These are phyloP conservation scores for Crenuchus spilurus DNA, from an alignment of 2,797 vertebrate genomes.

Conservation along the genomic window DNA sequence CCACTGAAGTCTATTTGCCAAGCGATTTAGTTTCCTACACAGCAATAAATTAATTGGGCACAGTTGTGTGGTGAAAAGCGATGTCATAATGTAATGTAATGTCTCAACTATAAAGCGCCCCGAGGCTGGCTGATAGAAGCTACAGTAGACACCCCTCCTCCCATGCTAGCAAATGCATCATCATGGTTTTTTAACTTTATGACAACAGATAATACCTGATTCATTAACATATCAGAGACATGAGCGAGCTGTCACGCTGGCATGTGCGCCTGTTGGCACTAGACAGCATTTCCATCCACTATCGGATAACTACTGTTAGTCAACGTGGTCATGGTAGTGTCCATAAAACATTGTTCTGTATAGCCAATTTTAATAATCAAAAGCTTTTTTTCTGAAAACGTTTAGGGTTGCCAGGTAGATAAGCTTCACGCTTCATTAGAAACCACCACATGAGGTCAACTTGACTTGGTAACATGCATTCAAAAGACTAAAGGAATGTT, in stretches of 20 bases:
- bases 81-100: slow-evolving; percentile 40
- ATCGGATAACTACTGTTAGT: background rate
- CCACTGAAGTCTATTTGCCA: slow-evolving; percentile 50
- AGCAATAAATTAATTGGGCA: slow-evolving; percentile 41
- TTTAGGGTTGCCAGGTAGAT: background rate
- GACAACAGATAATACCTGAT: slow-evolving; percentile 3
- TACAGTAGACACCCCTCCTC: background rate
- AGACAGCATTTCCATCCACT: background rate
- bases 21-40: slow-evolving; percentile 44
- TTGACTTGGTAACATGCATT: slow-evolving; percentile 35
- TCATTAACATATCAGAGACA: slow-evolving; percentile 9
- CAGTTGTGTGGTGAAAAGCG: slow-evolving; percentile 39
- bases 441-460: slow-evolving; percentile 7
- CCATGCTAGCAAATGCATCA: background rate
- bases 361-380: too few relatives aligned
- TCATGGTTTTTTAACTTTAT: slow-evolving; percentile 6
- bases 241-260: background rate
- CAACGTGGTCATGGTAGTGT: background rate
- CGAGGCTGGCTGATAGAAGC: slow-evolving; percentile 8
- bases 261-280: background rate
- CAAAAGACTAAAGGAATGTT: slow-evolving; percentile 38
- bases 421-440: slow-evolving; percentile 33
- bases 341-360: too few relatives aligned
- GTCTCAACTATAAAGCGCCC: slow-evolving; percentile 43
- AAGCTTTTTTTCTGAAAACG: too few relatives aligned